A percentile compares a stretch with the other conserved stretches of the same genome.
Conservation (phyloP, 2,113 vertebrate genomes). For the Urocynchramus pylzowi region DNA sequence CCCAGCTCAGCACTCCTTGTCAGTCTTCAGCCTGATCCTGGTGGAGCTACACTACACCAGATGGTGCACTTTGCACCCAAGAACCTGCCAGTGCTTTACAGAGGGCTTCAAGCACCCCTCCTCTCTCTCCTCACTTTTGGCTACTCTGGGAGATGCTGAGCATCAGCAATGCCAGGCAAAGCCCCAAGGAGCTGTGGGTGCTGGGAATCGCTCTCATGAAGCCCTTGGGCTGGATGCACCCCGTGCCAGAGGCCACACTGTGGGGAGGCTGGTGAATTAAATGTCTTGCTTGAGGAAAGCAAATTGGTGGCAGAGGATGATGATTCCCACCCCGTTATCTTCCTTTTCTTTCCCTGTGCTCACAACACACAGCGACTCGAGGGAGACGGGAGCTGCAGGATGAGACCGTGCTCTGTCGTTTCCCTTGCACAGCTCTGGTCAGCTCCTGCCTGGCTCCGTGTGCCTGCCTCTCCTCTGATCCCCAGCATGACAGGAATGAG, state of each 20-base stretch:
- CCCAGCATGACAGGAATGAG: not conserved
- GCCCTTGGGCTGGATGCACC: not conserved
- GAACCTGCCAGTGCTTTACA: not conserved
- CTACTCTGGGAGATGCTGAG: not conserved
- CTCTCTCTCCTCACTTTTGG: not conserved
- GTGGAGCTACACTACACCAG: not conserved
- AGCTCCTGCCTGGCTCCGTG: fast-evolving
- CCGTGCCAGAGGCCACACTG: not conserved
- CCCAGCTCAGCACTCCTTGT: not conserved
- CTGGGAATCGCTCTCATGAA: not conserved
- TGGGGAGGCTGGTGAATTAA: not conserved
- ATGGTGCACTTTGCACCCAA: not conserved
- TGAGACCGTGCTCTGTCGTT: not conserved
- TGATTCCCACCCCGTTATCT: fast-evolving
- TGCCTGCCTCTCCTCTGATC: not conserved
- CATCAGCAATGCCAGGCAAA: not conserved
- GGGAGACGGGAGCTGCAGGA: not conserved
- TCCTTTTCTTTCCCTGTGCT: not conserved
- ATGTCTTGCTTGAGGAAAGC: not conserved
- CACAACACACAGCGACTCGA: fast-evolving
- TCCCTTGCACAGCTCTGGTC: not conserved
- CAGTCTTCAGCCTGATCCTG: not conserved
- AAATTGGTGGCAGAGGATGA: not conserved
- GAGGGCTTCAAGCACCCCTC: not conserved
- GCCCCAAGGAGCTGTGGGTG: not conserved